Percentiles rank a stretch among this genome's conserved stretches.
Conservation (phyloP, 2,888 invertebrate species). For the Drosophila paranaensis region DNA sequence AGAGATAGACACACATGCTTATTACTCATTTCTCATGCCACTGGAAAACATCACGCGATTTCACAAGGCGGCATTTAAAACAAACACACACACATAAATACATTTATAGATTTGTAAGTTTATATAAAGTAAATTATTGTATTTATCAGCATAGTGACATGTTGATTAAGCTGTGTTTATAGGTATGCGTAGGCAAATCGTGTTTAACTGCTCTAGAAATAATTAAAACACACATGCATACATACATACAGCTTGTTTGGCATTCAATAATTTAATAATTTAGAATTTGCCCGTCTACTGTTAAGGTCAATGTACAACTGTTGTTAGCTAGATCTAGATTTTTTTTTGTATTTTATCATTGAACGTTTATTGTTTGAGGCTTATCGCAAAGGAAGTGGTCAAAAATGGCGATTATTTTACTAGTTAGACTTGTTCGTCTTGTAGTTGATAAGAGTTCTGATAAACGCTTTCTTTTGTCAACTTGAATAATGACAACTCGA, state of each 20-base stretch:
- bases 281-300: conserved; percentile 25
- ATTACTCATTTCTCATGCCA: conserved; percentile 54
- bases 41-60: conserved; percentile 71
- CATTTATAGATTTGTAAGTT: conserved; percentile 14
- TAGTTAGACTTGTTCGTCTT: conserved; percentile 8
- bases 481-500: neutral
- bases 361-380: conserved; percentile 15
- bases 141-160: conserved; percentile 31
- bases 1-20: conserved; percentile 9
- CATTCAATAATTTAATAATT: conserved; percentile 10
- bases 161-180: conserved; percentile 25
- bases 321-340: conserved; percentile 7
- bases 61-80: conserved; percentile 23
- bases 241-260: neutral
- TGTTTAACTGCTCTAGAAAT: conserved; percentile 11
- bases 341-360: conserved; percentile 25
- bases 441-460: conserved; percentile 32
- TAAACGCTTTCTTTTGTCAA: conserved; percentile 3
- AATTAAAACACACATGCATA: neutral
- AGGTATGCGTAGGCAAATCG: conserved; percentile 8
- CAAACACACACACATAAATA: conserved; percentile 5
- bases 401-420: conserved; percentile 16
- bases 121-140: conserved; percentile 13
- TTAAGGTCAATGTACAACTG: conserved; percentile 68
- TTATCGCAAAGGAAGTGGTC: conserved; percentile 47